Base-by-base conservation (phyloP, 1,140 invertebrate species). In the Hirudo medicinalis region DNA sequence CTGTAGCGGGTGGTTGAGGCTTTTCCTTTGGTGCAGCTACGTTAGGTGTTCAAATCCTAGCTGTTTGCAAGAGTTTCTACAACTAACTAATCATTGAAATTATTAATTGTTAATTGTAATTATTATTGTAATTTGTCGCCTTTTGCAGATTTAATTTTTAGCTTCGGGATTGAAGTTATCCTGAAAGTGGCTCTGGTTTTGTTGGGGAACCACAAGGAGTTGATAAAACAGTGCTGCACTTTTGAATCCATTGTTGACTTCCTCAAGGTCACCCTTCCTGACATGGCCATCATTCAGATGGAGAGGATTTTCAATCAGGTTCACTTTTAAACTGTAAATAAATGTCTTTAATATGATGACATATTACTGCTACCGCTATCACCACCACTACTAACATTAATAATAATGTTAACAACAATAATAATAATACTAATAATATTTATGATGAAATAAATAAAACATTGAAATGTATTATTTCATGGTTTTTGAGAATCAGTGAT, bases 231-330 rank as follows among this genome's bases (percentile, higher is more conserved):
- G 40, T 92, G 91, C 76, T 88, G 90, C 72, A 90, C 88, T 76
- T 94, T 96, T 80, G 94, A 97, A 82, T 87, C 90, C 76, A 90
- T 93, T 9, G 94, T 95, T 85, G 90, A 92, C 74, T 95, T 92
- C 76, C 83, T 97, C 15, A 96, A 95, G 80, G 87, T 80, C 17
- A 81, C 82, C 11, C 75, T 87, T 67, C 84, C 85, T 19, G 72
- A 78, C 32, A 80, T 84, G 76, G 79, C 80, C 32, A 77, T 80
- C 70, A 79, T 81, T 57, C 80, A 85, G 74, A 83, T 86, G 79
- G 88, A 90, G 71, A 85, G 86, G 76, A 86, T 91, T 55, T 87
- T 92, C 82, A 83, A 83, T 75, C 88, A 90, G 83, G 91, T 91
- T 80, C 78, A 76, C 17, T 74, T 67, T 11, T 27, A 29, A 49